phyloP scores from a whole-genome alignment of 2,888 invertebrate genomes.

The Amitus sp. region DNA sequence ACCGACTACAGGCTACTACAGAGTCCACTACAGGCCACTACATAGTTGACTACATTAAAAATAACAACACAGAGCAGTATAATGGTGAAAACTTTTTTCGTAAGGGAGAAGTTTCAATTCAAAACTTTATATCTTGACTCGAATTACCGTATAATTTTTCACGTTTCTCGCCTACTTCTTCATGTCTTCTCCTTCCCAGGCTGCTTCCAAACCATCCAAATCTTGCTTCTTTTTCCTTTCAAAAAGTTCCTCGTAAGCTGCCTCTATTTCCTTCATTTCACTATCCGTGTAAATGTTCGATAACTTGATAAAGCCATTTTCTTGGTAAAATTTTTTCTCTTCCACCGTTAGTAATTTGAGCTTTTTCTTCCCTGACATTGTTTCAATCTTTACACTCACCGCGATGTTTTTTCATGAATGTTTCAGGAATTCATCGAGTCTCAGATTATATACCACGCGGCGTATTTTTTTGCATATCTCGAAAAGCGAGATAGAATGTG shows the following conservation, averaged over 20 bases:
- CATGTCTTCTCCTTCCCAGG: slow-evolving; percentile 70
- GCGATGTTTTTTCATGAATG: too few relatives aligned
- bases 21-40: too few relatives aligned
- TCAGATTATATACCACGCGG: too few relatives aligned
- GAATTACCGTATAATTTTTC: slow-evolving; percentile 55
- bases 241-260: slow-evolving; percentile 69
- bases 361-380: too few relatives aligned
- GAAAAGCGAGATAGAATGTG: too few relatives aligned
- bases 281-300: slow-evolving; percentile 64
- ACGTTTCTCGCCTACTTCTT: slow-evolving; percentile 54
- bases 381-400: too few relatives aligned
- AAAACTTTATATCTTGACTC: neutral
- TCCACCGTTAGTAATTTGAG: slow-evolving; percentile 62
- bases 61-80: too few relatives aligned
- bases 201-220: slow-evolving; percentile 67
- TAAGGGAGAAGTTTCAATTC: neutral
- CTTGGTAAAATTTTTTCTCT: slow-evolving; percentile 67
- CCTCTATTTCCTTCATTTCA: slow-evolving; percentile 66
- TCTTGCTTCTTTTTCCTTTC: slow-evolving; percentile 64
- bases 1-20: too few relatives aligned
- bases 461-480: too few relatives aligned
- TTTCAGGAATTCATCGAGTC: too few relatives aligned
- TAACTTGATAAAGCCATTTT: slow-evolving; percentile 69
- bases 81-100: too few relatives aligned
- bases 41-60: neutral